Base-by-base conservation (phyloP, 2,113 vertebrate genomes). In the Gallinago media region DNA sequence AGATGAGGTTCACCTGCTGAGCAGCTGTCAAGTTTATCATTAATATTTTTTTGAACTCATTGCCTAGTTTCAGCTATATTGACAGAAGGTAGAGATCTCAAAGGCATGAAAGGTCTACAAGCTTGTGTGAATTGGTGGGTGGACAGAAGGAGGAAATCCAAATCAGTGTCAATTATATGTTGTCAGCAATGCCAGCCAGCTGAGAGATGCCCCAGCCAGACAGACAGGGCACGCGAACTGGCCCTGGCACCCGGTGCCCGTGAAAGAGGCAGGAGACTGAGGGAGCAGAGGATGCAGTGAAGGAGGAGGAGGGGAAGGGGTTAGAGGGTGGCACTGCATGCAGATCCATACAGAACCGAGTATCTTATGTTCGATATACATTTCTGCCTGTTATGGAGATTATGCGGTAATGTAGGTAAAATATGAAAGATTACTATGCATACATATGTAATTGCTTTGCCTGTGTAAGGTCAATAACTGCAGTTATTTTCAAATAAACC, bases 191-290 rank as follows among this genome's bases (percentile, higher is more conserved):
- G 66, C 19, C 26, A 20, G 38, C 22, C 61, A 36, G 16, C 29
- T 27, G 56, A 27, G 34, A 34, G n/a, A 15, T 8, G 49, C 42
- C 27, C 26, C 19, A 22, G 36, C 29, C 21, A 27, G 34, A 26
- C 0, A 1, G 32, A 8, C n/a, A 18, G 40, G 32, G 34, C 9
- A 29, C 14, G 15, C 20, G 10, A 44, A 12, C 52, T 56, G 32
- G 15, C 26, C 47, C 46, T 31, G 9, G 6, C 8, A 23, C 22
- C 29, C 0, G 0, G 11, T 18, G 46, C 58, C 46, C 16, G 10
- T 26, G 49, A 36, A 38, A 52, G 29, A 66, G 40, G 58, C 20
- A 58, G 59, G 21, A 88, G 31, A 14, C 26, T 26, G 49, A 40
- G 27, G 20, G 26, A 72, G 20, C 3, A 2, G 29, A 23, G 27